Evolutionary conservation across 1,140 invertebrate species (phyloP), one percentile per base, ranked within the genome.

Genomic region (Drosophila littoralis): DNA sequence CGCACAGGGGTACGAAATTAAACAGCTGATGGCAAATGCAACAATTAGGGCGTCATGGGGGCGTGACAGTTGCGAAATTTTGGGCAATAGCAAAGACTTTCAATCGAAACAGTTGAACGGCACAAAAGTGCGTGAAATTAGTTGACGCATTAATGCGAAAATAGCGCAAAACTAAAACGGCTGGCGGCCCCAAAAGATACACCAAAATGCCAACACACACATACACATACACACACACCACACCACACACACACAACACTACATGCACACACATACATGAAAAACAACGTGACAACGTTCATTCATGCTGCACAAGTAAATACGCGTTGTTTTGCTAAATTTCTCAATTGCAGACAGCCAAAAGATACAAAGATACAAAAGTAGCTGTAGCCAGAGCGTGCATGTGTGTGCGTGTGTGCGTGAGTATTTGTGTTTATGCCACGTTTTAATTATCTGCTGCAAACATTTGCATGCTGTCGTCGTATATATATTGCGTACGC

Each of bases 91-190:
- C 42, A 63, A 75, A 72, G 45, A 51, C 63, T 88, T 88, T 89
- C 45, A 63, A 36, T 55, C 45, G 45, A 88, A 88, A 88, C 59
- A 66, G 55, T 80, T 66, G 33, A 57, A 75, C 61, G 69, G 43
- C 33, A 51, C n/a, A 35, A 89, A 75, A 67, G 38, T 42, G 63
- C 60, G 79, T 57, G 13, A 55, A 66, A 71, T 77, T 89, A 36
- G 54, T 9, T 38, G 36, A 63, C 13, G 79, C 73, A 75, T 59
- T 72, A 72, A 57, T 59, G 66, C 77, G 28, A 78, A 89, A 88
- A 88, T 75, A 89, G 67, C 59, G 51, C 51, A 77, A 89, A 84
- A 89, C 38, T 78, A 13, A 72, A 88, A 88, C 83, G 83, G 83
- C 69, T 88, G 83, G 60, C 66, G 13, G 42, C 42, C 28, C 65